Base-by-base conservation (phyloP, 2,113 vertebrate genomes). In the Aix galericulata region DNA sequence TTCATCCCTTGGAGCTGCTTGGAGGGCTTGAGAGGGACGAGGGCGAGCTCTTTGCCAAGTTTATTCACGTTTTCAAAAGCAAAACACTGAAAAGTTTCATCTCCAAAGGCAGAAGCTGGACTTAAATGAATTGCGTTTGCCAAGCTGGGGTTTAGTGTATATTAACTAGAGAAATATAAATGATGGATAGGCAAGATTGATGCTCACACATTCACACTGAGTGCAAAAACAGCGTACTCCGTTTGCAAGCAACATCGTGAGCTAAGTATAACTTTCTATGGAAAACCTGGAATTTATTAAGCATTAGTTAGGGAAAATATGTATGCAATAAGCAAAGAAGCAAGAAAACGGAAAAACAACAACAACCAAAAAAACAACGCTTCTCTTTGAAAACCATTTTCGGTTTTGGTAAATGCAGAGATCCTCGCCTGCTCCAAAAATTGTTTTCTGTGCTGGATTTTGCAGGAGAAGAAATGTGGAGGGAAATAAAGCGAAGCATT, bases 121-220 rank as follows among this genome's bases (percentile, higher is more conserved):
- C 3, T 20, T 9, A 2, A 42, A 34, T 1, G 20, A 38, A 8
- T 15, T 4, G 27, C 1, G 1, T 38, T 73, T 23, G 48, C 42
- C 55, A 17, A n/a, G 8, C 31, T 13, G 53, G 11, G 15, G 6
- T 2, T 17, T 32, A 7, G 3, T 0, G 1, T 3, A 4, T 5
- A 2, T 36, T 13, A 60, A 86, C 52, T 2, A 9, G 8, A 27
- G 68, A 26, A 56, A 63, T 42, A 25, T 0, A 34, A 62, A 44
- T 1, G 9, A 3, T 2, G 36, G 27, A 55, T 1, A 8, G 38
- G n/a, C 23, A 16, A 9, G 6, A 66, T 4, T 4, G 9, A 3
- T 75, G 58, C 56, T 56, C 74, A 11, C 26, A 3, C 3, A 23
- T 34, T 74, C 60, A 18, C 34, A 25, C 11, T 3, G 81, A 56